Evolutionary conservation across 2,113 vertebrate species (phyloP).

Genomic region (Crotalus tigris): DNA sequence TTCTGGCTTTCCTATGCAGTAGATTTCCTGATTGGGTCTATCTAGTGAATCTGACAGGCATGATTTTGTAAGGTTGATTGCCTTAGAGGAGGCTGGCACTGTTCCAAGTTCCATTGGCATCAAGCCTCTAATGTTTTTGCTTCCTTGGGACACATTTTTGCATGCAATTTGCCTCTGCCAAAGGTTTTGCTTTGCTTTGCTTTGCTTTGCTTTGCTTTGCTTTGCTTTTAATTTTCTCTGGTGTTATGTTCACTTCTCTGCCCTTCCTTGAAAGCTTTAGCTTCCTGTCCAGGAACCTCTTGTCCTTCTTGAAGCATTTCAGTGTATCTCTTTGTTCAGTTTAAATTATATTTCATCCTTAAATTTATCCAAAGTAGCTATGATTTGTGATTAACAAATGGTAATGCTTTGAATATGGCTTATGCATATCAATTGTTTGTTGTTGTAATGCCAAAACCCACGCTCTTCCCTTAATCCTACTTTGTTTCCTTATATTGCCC

Average conservation of each 20-base stretch:
- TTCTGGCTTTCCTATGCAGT: background rate
- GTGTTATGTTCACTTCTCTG: background rate
- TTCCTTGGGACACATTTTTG: background rate
- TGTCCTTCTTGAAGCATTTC: background rate
- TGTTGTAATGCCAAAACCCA: background rate
- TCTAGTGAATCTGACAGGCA: background rate
- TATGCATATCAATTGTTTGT: background rate
- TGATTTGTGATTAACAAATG: background rate
- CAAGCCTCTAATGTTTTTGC: background rate
- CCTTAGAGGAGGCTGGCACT: background rate
- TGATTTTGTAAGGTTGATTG: background rate
- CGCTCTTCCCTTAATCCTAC: background rate
- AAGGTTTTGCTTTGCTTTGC: background rate
- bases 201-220: no score
- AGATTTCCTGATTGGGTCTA: background rate
- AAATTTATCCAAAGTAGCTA: background rate
- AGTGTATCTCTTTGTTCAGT: background rate
- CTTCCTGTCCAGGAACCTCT: background rate
- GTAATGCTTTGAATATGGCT: background rate
- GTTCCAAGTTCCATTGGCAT: background rate
- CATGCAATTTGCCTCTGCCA: background rate
- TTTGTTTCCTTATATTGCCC: background rate
- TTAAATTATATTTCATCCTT: background rate
- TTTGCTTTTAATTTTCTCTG: background rate
- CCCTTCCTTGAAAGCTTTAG: background rate